These are phyloP conservation scores for Callipepla squamata DNA, from an alignment of 2,113 vertebrate species.

Conservation along the genomic window DNA sequence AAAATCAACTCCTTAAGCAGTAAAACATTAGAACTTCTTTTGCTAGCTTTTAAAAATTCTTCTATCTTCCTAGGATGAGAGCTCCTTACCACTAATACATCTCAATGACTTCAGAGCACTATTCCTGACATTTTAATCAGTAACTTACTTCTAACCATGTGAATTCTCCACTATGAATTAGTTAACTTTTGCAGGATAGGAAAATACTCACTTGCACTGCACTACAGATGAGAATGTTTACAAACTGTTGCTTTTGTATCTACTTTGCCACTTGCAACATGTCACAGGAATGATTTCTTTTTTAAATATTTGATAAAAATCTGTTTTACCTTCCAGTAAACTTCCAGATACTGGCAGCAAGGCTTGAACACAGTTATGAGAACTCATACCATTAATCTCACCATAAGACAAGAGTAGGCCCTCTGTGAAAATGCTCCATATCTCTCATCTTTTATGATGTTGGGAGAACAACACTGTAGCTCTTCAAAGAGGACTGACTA, in stretches of 20 bases:
- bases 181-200: not conserved
- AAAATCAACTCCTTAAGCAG: not conserved
- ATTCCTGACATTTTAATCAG: not conserved
- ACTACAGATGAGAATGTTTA: not conserved
- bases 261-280: not conserved
- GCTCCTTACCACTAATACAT: not conserved
- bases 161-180: not conserved
- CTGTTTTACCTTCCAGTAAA: not conserved
- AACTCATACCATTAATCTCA: not conserved
- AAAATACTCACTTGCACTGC: not conserved
- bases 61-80: not conserved
- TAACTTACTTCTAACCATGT: not conserved
- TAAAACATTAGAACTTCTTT: not conserved
- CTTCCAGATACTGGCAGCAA: not conserved
- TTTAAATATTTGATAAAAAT: not conserved
- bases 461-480: not conserved
- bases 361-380: not conserved
- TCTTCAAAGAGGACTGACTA: not conserved
- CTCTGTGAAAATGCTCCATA: not conserved
- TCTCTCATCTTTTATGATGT: not conserved
- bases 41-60: not conserved
- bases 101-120: not conserved
- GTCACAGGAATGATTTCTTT: not conserved
- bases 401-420: not conserved
- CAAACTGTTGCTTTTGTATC: not conserved